Evolutionary conservation across 2,797 vertebrate species (phyloP).

Genomic region (Antrozous pallidus): DNA sequence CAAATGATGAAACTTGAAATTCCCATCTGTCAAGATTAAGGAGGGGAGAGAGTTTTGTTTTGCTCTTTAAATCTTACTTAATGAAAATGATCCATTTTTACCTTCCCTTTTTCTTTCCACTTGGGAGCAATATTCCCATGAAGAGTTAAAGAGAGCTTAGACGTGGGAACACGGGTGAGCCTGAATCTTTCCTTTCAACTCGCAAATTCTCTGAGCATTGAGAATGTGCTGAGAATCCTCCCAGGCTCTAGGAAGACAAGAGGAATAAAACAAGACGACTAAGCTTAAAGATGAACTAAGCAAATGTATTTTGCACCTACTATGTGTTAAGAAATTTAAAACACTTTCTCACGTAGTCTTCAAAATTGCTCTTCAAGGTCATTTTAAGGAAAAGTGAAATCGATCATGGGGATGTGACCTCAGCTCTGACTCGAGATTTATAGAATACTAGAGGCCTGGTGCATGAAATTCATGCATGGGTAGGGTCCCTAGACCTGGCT

Average conservation of each 20-base stretch:
- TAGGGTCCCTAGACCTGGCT: too few relatives aligned
- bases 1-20: slow-evolving; percentile 64
- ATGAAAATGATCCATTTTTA: slow-evolving; percentile 49
- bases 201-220: not conserved
- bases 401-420: not conserved
- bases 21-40: slow-evolving; percentile 70
- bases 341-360: not conserved
- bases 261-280: not conserved
- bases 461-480: too few relatives aligned
- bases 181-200: slow-evolving; percentile 30
- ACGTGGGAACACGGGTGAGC: not conserved
- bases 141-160: slow-evolving; percentile 23
- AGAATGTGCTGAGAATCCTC: not conserved
- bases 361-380: slow-evolving; percentile 38
- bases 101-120: slow-evolving; percentile 38
- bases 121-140: not conserved
- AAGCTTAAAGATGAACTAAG: not conserved
- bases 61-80: slow-evolving; percentile 57
- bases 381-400: not conserved
- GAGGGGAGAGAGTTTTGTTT: slow-evolving; percentile 62
- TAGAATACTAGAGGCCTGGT: too few relatives aligned
- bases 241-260: not conserved
- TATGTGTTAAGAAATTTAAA: not conserved
- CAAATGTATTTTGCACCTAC: not conserved
- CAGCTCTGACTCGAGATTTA: not conserved